Conservation (phyloP, 2,888 invertebrate species). For the Luperina testacea region DNA sequence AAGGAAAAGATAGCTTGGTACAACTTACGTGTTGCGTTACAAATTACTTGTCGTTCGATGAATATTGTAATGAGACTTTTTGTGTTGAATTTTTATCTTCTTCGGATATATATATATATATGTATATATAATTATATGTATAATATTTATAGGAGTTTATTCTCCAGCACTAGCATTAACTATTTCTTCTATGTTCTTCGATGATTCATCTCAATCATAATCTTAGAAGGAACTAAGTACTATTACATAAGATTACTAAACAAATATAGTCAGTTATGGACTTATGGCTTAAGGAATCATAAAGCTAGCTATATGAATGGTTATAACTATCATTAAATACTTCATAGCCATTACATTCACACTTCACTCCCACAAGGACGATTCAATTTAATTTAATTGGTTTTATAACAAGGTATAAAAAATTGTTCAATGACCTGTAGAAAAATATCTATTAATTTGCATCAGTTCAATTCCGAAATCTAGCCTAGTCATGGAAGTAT, state of each 20-base stretch:
- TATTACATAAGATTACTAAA: constrained; percentile 32
- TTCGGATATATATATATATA: not conserved
- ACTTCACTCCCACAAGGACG: constrained; percentile 63
- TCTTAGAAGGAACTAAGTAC: not conserved
- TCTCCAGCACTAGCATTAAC: not conserved
- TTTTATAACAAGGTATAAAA: constrained; percentile 44
- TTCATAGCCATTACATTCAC: constrained; percentile 48
- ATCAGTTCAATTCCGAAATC: constrained; percentile 43
- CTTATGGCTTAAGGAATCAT: constrained; percentile 41
- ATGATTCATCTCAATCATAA: constrained; percentile 6
- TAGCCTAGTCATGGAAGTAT: constrained; percentile 40
- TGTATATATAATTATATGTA: not conserved
- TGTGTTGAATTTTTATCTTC: not conserved
- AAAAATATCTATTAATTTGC: constrained; percentile 54
- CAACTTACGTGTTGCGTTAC: constrained; percentile 16
- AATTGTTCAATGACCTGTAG: constrained; percentile 48
- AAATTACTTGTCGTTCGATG: constrained; percentile 5
- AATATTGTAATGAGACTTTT: constrained; percentile 10
- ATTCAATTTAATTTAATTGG: constrained; percentile 59
- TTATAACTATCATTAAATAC: constrained; percentile 46
- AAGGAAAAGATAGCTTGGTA: constrained; percentile 32
- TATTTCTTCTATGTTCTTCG: not conserved
- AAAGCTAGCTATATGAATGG: constrained; percentile 38
- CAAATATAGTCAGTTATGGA: constrained; percentile 20
- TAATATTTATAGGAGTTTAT: not conserved